Percentiles rank a stretch among this genome's conserved stretches.
Conservation (phyloP, 2,797 vertebrate species). For the Sarcophilus harrisii region DNA sequence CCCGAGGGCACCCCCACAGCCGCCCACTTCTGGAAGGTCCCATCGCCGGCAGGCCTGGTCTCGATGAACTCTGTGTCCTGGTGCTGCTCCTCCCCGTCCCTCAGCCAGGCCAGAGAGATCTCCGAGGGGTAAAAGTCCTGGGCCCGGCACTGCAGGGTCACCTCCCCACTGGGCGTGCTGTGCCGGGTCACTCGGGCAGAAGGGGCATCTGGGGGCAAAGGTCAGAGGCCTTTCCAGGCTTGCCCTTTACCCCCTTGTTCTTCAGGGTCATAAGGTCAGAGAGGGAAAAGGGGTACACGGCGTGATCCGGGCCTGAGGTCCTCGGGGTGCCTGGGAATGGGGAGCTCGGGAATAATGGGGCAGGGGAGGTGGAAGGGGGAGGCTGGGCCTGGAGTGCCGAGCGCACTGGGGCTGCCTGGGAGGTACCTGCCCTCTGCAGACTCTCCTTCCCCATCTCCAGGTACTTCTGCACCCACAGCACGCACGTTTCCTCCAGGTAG, state of each 20-base stretch:
- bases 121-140: conserved; percentile 79
- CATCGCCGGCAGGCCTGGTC: conserved; percentile 78
- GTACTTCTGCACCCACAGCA: background rate
- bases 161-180: conserved; percentile 19
- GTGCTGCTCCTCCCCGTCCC: conserved; percentile 38
- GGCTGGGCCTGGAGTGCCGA: accelerated
- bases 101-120: conserved; percentile 60
- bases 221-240: background rate
- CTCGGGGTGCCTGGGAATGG: accelerated
- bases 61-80: conserved; percentile 70
- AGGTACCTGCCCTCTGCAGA: too few relatives aligned
- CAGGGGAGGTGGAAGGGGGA: accelerated
- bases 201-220: conserved; percentile 11
- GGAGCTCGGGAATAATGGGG: accelerated
- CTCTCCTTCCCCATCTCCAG: too few relatives aligned
- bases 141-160: conserved; percentile 84
- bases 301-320: too few relatives aligned
- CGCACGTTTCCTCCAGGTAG: background rate
- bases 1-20: conserved; percentile 44
- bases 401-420: background rate
- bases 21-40: conserved; percentile 79
- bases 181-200: conserved; percentile 19
- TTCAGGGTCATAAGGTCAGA: background rate
- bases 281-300: accelerated
- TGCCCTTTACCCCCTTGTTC: accelerated